Evolutionary conservation across 2,113 vertebrate genomes (phyloP), one percentile per base, ranked within the genome.

Genomic region (Platycercus adscitus): DNA sequence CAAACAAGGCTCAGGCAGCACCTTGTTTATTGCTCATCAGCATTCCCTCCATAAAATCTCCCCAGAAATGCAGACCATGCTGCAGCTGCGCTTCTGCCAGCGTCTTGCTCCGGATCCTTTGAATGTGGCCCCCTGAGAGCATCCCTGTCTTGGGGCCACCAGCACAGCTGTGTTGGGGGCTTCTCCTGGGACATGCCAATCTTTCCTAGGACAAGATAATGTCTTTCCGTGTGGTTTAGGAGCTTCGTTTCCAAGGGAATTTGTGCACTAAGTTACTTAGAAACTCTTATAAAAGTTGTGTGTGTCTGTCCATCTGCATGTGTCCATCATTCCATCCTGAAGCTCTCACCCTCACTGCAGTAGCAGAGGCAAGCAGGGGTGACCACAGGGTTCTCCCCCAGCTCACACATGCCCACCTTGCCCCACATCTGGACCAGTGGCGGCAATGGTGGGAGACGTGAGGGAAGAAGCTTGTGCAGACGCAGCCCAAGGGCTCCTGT

Each of bases 11-110:
- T 86, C 89, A 85, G 86, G 81, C 87, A 91, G 86, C 83, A 91
- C 58, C 94, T 96, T 95, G 77, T 79, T 91, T 69, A 91, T 94
- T 91, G 85, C 85, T 93, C 89, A 89, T 44, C 94, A 77, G 50
- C 63, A 37, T 77, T 87, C 87, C 79, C 64, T 26, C 77, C 28
- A 12, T 76, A 86, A 88, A 77, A 78, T 13, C 75, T 69, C 92
- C 88, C 80, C 39, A 46, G 61, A 43, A 73, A 84, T 13, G 49
- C 69, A 5, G 1, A n/a, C 69, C 50, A 13, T 8, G 17, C 58
- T 4, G 7, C 71, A 87, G 60, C 81, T 91, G 78, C 24, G 25
- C 56, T 58, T 60, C 81, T 89, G 71, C 64, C 88, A 82, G 81
- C 2, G 1, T 16, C 28, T 64, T 4, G 1, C 31, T 49, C n/a